A percentile compares a stretch with the other conserved stretches of the same genome.
phyloP scores from a whole-genome alignment of 2,113 vertebrate genomes.

The Poicephalus meyeri region DNA sequence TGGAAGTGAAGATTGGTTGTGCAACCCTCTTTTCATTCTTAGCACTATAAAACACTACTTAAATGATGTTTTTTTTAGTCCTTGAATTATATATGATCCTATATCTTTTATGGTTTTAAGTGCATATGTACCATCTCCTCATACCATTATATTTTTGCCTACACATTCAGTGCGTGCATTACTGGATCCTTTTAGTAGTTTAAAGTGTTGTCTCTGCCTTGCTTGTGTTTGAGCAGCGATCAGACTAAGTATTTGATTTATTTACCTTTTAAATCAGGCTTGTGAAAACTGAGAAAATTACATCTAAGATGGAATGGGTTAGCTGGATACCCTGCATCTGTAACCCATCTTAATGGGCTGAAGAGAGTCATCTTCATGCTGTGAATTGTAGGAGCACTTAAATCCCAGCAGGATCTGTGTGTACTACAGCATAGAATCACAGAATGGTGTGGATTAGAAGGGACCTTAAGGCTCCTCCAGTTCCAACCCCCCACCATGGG shows the following conservation, averaged over 20 bases:
- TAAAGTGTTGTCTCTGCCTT: neutral
- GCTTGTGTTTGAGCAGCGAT: neutral
- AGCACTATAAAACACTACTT: neutral
- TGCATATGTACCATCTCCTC: neutral
- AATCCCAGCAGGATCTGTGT: neutral
- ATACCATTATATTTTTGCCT: neutral
- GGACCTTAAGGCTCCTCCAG: neutral
- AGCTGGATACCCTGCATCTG: neutral
- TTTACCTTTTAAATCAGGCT: neutral
- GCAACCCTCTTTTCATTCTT: neutral
- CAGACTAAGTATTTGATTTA: neutral
- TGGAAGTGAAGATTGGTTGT: neutral
- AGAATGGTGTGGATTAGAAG: neutral
- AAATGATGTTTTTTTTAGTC: neutral
- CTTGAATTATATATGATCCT: neutral
- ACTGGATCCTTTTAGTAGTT: neutral
- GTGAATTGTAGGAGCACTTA: neutral
- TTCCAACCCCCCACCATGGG: neutral
- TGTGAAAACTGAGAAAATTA: neutral
- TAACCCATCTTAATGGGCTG: neutral
- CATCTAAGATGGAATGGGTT: neutral
- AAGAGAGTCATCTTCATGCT: no score
- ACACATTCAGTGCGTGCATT: neutral
- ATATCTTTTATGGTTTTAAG: neutral
- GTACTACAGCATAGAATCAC: neutral